Base-by-base conservation (phyloP, 2,797 vertebrate genomes). In the Phalloptychus januarius region DNA sequence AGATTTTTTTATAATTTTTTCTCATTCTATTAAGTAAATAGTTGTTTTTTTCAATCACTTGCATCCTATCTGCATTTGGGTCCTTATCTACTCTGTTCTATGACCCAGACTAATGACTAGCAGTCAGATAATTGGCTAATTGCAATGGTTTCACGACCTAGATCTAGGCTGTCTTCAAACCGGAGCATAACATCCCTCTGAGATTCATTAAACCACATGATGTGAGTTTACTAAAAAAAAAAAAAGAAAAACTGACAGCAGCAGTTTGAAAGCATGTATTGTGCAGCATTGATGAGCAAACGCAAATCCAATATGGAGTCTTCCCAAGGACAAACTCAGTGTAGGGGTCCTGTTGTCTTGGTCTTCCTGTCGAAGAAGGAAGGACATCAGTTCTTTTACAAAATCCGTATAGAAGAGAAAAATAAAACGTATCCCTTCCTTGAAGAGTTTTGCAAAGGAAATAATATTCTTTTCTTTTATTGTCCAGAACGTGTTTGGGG, bases 401-500 rank as follows among this genome's bases (percentile, higher is more conserved):
- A 58, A 58, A 58, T n/a, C 52, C 18, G n/a, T 5, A n/a, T 15
- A 58, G 56, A 61, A 31, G 56, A 31, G 28, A 31, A 61, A 61
- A 31, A 31, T 33, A 16, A 2, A 15, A 61, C 28, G 16, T 31
- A 5, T 15, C n/a, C 13, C 25, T 31, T 15, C 56, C 56, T 61
- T 61, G 56, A 31, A 61, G 13, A 16, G 56, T 31, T 58, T 58
- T 58, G 56, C 15, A 31, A 58, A 58, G 28, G 56, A 13, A 15
- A 16, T 20, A 72, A 3, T 42, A 52, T 23, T 78, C 12, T 71
- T 20, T 23, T 85, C 75, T 89, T 74, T 78, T 87, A 86, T 89
- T 87, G 3, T 74, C 13, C 94, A 99, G 98, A 99, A 99, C 79
- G 97, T 99, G 90, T 99, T 99, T 76, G 97, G 98, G 76, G 98